Percentiles rank a stretch among this genome's conserved stretches.
phyloP scores from a whole-genome alignment of 1,140 invertebrate genomes.

The Trichoplusia ni region DNA sequence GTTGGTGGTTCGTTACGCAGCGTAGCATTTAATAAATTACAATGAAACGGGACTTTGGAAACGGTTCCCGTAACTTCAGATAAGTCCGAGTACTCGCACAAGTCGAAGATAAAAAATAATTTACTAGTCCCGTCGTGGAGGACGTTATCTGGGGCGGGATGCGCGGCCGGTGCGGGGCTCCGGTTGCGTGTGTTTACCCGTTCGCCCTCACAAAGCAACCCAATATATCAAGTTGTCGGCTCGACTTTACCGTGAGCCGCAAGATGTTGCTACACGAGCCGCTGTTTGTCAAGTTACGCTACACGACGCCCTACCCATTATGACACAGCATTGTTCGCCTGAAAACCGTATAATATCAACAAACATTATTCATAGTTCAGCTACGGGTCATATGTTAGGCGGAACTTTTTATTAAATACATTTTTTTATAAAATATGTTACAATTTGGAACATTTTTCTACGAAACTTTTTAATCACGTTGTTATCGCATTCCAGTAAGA shows the following conservation, averaged over 20 bases:
- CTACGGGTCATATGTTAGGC: constrained; percentile 2
- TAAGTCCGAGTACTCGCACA: constrained; percentile 29
- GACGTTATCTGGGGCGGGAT: constrained; percentile 52
- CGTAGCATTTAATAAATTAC: no score
- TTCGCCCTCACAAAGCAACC: constrained; percentile 65
- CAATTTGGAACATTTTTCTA: neutral
- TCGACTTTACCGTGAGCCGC: constrained; percentile 57
- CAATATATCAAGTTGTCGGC: constrained; percentile 76
- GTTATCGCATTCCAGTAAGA: neutral
- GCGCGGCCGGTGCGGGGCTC: constrained; percentile 31
- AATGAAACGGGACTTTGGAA: neutral
- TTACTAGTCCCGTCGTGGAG: constrained; percentile 58
- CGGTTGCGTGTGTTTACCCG: constrained; percentile 65
- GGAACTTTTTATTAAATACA: neutral
- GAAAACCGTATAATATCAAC: constrained; percentile 25
- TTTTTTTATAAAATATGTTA: neutral
- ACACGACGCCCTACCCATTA: constrained; percentile 42
- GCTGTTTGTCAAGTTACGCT: constrained; percentile 65
- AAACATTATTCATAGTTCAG: constrained; percentile 4
- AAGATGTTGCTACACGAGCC: constrained; percentile 62
- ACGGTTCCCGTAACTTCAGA: constrained; percentile 14
- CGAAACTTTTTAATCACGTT: neutral
- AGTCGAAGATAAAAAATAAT: constrained; percentile 67
- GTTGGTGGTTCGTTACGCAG: no score
- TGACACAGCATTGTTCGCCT: constrained; percentile 36